Base-by-base conservation (phyloP, 1,140 invertebrate species). In the Ips nitidus region DNA sequence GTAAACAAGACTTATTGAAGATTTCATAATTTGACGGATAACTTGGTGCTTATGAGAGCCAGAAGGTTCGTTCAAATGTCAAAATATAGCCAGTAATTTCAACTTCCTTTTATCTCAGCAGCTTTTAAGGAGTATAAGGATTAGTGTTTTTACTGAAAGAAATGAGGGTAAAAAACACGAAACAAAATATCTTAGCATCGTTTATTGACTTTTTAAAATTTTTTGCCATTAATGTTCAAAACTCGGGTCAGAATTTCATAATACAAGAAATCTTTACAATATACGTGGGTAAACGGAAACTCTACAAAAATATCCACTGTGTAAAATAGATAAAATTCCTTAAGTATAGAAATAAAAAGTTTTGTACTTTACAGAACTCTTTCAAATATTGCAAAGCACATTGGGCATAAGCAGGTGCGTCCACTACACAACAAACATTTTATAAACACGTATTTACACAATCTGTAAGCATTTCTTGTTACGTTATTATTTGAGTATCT, bases 311-410 rank as follows among this genome's bases (percentile, higher is more conserved):
- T 69, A 69, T 62, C 50, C 41, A 69, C 50, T 39, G 59, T 63
- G 55, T 65, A 56, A 70, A 22, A 22, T 22, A 64, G 52, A 56
- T 39, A 56, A 63, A 55, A 41, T 39, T 45, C 4, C 38, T 64
- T 64, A 52, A 22, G 47, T 70, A 45, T 52, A 57, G 57, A 63
- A 70, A 70, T 56, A 63, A 70, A 70, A 43, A 8, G 41, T 52
- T 58, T 64, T 64, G 69, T 64, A 70, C 62, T 64, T 65, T 63
- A 70, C 61, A 60, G 42, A 68, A 60, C 36, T 60, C 61, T 71
- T 61, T 43, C 52, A 62, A 42, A 68, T 64, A 67, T 58, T 72
- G 64, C 68, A 66, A 73, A 73, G 68, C 68, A 66, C 71, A 68
- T 66, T 62, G 68, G 57, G 52, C 41, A 70, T 39, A 8, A 58